Evolutionary conservation across 2,888 invertebrate species (phyloP), one percentile per base, ranked within the genome.

Genomic region (Flexamia atlantica): DNA sequence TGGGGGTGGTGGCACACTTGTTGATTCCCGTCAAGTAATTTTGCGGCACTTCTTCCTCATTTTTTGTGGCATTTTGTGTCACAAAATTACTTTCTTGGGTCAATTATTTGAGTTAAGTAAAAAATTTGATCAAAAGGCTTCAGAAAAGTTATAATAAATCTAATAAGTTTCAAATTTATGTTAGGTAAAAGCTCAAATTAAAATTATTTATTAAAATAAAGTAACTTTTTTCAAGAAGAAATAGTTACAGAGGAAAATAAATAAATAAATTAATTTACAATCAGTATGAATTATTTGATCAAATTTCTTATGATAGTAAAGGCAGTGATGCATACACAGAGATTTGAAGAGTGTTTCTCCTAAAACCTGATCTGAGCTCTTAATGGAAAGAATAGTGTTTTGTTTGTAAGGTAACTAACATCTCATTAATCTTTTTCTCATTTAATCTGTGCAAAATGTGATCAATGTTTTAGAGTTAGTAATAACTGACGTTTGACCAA

Each of bases 41-140:
- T 53, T 53, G 23, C 14, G 53, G 2, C 3, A 20, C 23, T 20
- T 53, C 23, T 9, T 23, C 36, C 4, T 36, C 36, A 9, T 36
- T 36, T 36, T 36, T 36, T 9, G 36, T 36, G 36, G 9, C 9
- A 9, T 36, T 53, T 53, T n/a, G n/a, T 9, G 3, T 57, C 28
- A 64, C 64, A 64, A 64, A 64, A 64, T 64, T 28, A 64, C 64
- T 64, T 64, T 64, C 28, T 30, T 57, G 23, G 23, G 0, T 23
- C 7, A 10, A 20, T 57, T 23, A 46, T 46, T 46, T 57, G 57
- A 12, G 2, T 3, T 46, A 12, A 23, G 57, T 23, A 64, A 64
- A 64, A 53, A 64, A 64, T 64, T 28, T 64, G 28, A 64, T 64
- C 64, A 64, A 64, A 64, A 53, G n/a, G n/a, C 23, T 53, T 36